Percentiles rank a stretch among this genome's conserved stretches.
Evolutionary conservation across 2,797 vertebrate genomes (phyloP).

Genomic region (Urosaurus nigricauda): DNA sequence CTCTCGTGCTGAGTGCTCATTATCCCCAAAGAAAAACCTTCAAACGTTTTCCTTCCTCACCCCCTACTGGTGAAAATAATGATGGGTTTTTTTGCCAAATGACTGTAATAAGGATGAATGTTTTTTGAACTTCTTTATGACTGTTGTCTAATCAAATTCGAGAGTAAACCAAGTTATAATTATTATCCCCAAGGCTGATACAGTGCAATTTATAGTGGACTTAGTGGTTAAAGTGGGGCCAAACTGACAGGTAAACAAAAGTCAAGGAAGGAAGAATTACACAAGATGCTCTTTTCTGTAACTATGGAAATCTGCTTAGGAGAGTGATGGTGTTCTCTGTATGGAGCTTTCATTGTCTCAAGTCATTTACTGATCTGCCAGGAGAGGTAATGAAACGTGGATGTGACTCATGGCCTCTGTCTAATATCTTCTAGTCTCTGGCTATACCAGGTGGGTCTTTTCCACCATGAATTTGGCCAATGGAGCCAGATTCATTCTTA

Average conservation of each 20-base stretch:
- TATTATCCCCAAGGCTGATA: constrained; percentile 41
- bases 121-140: constrained; percentile 20
- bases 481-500: too few species aligned
- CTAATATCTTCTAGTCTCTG: too few species aligned
- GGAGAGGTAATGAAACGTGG: not conserved
- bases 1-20: constrained; percentile 32
- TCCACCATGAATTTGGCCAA: too few species aligned
- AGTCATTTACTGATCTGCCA: not conserved
- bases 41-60: constrained; percentile 48
- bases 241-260: not conserved
- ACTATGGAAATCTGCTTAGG: not conserved
- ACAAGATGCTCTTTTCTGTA: not conserved
- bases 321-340: not conserved
- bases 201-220: constrained; percentile 9
- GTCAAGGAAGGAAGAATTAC: not conserved
- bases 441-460: too few species aligned
- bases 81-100: constrained; percentile 29
- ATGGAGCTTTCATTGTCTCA: not conserved
- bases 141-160: constrained; percentile 43
- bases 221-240: not conserved
- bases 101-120: constrained; percentile 35
- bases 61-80: constrained; percentile 48
- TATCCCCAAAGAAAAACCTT: constrained; percentile 40
- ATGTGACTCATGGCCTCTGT: too few species aligned
- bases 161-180: not conserved